Conservation (phyloP, 2,797 vertebrate genomes). For the Sebastes variabilis region DNA sequence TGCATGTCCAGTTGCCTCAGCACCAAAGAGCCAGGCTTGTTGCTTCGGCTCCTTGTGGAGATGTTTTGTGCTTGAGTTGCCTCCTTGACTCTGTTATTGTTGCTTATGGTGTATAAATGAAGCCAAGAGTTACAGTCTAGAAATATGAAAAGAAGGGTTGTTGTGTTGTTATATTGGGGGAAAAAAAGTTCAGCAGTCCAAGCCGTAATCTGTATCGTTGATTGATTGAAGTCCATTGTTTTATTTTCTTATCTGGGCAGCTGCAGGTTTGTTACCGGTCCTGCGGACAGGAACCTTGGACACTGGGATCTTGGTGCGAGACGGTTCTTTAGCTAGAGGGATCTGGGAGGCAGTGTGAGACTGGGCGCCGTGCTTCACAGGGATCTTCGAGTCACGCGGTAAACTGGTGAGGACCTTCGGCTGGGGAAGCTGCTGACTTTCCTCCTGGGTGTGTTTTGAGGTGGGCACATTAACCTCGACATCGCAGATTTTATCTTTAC, state of each 20-base stretch:
- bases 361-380: constrained; percentile 87
- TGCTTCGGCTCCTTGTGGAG: constrained; percentile 57
- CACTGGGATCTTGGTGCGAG: constrained; percentile 96
- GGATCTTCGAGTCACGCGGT: constrained; percentile 94
- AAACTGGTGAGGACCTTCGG: constrained; percentile 81
- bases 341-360: constrained; percentile 77
- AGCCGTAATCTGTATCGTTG: constrained; percentile 17
- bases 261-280: constrained; percentile 85
- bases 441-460: constrained; percentile 77
- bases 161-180: constrained; percentile 14
- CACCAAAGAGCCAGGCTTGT: constrained; percentile 49
- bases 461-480: constrained; percentile 47
- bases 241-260: constrained; percentile 87
- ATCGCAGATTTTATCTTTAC: constrained; percentile 83
- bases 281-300: constrained; percentile 94
- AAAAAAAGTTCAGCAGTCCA: constrained; percentile 31
- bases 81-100: constrained; percentile 49
- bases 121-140: constrained; percentile 43
- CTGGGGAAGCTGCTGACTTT: constrained; percentile 82
- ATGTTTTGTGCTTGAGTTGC: constrained; percentile 80
- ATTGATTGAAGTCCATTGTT: constrained; percentile 19
- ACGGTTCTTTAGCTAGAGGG: constrained; percentile 87
- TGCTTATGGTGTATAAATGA: constrained; percentile 42
- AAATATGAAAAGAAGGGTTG: constrained; percentile 45
- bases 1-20: constrained; percentile 61